These are phyloP conservation scores for Pipa parva DNA, from an alignment of 2,113 vertebrate genomes.

Conservation along the genomic window DNA sequence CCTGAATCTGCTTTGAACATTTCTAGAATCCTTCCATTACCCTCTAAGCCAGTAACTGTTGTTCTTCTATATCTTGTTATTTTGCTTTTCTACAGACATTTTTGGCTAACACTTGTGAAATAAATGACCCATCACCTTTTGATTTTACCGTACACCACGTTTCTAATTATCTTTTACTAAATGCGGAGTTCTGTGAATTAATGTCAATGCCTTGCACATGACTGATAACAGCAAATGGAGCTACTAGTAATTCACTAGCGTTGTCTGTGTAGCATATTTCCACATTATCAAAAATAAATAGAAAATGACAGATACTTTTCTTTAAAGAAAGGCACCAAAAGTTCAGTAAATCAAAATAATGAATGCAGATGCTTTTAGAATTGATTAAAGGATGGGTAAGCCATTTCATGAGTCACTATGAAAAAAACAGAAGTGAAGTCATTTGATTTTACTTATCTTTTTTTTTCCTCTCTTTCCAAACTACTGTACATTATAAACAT, in stretches of 20 bases:
- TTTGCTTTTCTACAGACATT: too few relatives aligned
- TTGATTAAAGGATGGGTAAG: slow-evolving; percentile 70
- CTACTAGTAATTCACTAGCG: background rate
- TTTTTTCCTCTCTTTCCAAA: slow-evolving; percentile 45
- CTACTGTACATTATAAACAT: slow-evolving; percentile 65
- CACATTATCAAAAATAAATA: background rate
- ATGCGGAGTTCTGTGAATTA: background rate
- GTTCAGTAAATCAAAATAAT: slow-evolving; percentile 67
- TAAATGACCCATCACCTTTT: background rate
- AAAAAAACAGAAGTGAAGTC: slow-evolving; percentile 74
- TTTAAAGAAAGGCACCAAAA: background rate
- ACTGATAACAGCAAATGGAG: background rate
- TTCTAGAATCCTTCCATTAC: too few relatives aligned
- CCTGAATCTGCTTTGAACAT: too few relatives aligned
- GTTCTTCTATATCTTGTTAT: too few relatives aligned
- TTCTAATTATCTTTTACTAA: background rate
- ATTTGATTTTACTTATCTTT: slow-evolving; percentile 68
- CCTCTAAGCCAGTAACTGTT: too few relatives aligned
- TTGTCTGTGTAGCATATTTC: background rate
- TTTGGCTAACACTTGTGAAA: background rate
- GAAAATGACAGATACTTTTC: background rate
- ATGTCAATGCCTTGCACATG: background rate
- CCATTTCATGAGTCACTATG: slow-evolving; percentile 70
- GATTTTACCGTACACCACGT: background rate
- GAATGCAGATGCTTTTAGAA: slow-evolving; percentile 70